A percentile compares a stretch with the other conserved stretches of the same genome.
These are phyloP conservation scores for Ceuthmochares aereus DNA, from an alignment of 2,113 vertebrate genomes.

Conservation along the genomic window DNA sequence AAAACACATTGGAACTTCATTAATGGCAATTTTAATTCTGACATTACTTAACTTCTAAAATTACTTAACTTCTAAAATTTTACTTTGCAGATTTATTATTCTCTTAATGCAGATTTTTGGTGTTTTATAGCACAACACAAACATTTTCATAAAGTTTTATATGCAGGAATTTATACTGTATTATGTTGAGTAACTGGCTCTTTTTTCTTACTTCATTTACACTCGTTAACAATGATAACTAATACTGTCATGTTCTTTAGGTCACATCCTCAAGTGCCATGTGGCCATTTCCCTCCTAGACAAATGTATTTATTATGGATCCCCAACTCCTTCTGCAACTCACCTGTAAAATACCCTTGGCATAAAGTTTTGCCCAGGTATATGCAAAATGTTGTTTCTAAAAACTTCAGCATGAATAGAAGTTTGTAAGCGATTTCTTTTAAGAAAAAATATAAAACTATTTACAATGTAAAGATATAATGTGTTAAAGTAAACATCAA, in stretches of 20 bases:
- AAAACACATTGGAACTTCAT: not conserved
- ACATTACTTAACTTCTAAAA: not conserved
- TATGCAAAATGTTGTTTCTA: not conserved
- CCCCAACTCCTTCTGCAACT: not conserved
- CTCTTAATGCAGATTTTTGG: not conserved
- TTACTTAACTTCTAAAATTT: no score
- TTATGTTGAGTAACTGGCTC: not conserved
- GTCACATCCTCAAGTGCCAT: not conserved
- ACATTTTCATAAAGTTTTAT: not conserved
- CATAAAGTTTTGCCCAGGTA: not conserved
- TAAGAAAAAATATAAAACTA: not conserved
- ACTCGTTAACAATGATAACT: not conserved
- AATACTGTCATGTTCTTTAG: not conserved
- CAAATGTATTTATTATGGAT: not conserved
- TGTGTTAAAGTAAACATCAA: not conserved
- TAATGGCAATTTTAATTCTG: not conserved
- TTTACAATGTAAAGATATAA: not conserved
- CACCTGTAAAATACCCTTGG: not conserved
- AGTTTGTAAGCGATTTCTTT: not conserved
- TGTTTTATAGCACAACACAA: not conserved
- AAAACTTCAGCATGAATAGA: not conserved
- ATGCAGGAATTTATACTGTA: not conserved
- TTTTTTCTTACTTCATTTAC: not conserved
- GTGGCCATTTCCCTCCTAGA: not conserved
- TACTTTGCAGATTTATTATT: not conserved